Conservation (phyloP, 2,797 vertebrate genomes). For the Limnodromus scolopaceus region DNA sequence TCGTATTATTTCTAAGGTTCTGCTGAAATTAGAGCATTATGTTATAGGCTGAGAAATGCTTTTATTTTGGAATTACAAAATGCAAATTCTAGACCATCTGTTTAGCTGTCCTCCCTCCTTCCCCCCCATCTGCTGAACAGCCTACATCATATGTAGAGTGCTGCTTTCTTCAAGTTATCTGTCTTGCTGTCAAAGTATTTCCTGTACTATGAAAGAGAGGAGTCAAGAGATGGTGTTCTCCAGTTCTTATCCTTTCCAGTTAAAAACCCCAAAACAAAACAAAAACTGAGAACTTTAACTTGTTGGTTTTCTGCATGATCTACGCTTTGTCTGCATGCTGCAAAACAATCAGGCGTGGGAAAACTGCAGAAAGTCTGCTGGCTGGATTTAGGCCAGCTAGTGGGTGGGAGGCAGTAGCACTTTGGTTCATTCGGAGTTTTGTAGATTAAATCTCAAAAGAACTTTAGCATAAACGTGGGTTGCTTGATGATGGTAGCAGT, state of each 20-base stretch:
- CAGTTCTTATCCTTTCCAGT: background rate
- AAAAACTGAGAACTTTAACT: background rate
- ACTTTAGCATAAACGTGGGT: background rate
- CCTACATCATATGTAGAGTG: background rate
- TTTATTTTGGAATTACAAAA: background rate
- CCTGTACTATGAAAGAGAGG: background rate
- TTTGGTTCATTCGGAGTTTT: conserved; percentile 14
- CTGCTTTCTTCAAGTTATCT: conserved; percentile 4
- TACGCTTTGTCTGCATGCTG: background rate
- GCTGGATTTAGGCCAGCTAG: conserved; percentile 26
- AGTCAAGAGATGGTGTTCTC: background rate
- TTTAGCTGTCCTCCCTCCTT: conserved; percentile 29
- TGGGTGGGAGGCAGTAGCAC: conserved; percentile 35
- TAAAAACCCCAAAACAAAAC: background rate
- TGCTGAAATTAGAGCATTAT: background rate
- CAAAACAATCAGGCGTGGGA: conserved; percentile 42
- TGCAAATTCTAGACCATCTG: conserved; percentile 53
- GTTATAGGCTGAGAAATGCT: conserved; percentile 37
- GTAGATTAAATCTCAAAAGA: conserved; percentile 29
- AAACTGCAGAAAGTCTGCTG: conserved; percentile 25
- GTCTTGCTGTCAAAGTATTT: conserved; percentile 7
- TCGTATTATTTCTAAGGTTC: background rate
- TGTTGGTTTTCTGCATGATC: conserved; percentile 9
- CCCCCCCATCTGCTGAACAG: conserved; percentile 27
- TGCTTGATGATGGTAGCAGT: background rate